These are phyloP conservation scores for Drosophila anceps DNA, from an alignment of 2,888 invertebrate genomes.

Conservation along the genomic window DNA sequence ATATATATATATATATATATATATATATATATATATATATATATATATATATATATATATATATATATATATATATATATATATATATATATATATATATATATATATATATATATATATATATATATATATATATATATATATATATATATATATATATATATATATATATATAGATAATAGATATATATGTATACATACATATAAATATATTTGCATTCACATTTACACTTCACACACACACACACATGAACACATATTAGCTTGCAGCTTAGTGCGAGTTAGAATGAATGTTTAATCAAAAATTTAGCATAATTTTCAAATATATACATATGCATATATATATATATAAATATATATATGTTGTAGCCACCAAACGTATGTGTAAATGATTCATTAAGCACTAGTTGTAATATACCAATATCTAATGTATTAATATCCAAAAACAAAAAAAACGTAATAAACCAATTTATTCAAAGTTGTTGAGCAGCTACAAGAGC, in stretches of 20 bases:
- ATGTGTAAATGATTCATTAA: constrained; percentile 65
- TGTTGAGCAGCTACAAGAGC: constrained; percentile 56
- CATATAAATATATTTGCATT: constrained; percentile 29
- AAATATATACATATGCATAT: constrained; percentile 29
- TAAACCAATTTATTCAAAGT: constrained; percentile 63
- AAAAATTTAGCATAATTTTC: constrained; percentile 61
- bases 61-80: constrained; percentile 26
- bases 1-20: constrained; percentile 26
- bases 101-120: constrained; percentile 26
- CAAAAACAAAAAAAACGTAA: constrained; percentile 43
- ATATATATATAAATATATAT: constrained; percentile 18
- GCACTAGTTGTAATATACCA: constrained; percentile 60
- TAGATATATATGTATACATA: too few relatives aligned
- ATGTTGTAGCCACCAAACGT: constrained; percentile 67
- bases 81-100: constrained; percentile 23
- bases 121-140: constrained; percentile 22
- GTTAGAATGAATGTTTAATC: constrained; percentile 61
- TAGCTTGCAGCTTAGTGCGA: constrained; percentile 39
- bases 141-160: constrained; percentile 27
- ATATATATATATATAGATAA: constrained; percentile 8
- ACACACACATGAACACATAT: constrained; percentile 19
- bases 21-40: constrained; percentile 19
- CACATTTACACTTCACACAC: constrained; percentile 21
- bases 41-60: constrained; percentile 31
- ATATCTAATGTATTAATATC: constrained; percentile 67